A percentile compares a stretch with the other conserved stretches of the same genome.
These are phyloP conservation scores for Craterocephalus amniculus DNA, from an alignment of 2,797 vertebrate genomes.

Conservation along the genomic window DNA sequence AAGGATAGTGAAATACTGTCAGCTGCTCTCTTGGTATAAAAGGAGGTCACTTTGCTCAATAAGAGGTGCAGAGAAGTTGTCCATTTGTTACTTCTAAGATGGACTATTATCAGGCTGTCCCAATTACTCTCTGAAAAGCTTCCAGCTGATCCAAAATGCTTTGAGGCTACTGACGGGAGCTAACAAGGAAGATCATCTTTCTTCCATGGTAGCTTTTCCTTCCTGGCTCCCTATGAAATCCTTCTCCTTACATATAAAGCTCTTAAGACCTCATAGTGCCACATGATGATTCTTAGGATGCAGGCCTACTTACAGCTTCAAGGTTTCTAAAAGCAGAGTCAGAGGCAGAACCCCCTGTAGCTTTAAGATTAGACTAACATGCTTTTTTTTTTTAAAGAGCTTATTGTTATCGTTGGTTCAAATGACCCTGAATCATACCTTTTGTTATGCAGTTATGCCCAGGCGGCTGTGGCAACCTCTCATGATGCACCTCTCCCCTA, in stretches of 20 bases:
- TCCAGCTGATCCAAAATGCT: neutral
- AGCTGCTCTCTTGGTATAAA: constrained; percentile 37
- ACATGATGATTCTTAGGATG: neutral
- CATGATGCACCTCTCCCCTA: too few relatives aligned
- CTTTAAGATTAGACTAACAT: too few relatives aligned
- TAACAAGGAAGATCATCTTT: neutral
- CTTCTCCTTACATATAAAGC: neutral
- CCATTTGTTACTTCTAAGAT: neutral
- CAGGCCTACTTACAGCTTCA: neutral
- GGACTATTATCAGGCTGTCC: neutral
- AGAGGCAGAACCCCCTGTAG: neutral
- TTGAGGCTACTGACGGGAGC: neutral
- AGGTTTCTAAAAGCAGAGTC: neutral
- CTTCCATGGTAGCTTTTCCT: neutral
- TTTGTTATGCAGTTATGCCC: too few relatives aligned
- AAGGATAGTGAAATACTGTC: constrained; percentile 47
- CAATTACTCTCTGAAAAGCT: neutral
- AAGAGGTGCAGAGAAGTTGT: neutral
- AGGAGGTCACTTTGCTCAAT: constrained; percentile 8
- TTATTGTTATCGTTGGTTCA: too few relatives aligned
- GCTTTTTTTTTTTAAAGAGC: too few relatives aligned
- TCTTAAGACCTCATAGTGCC: neutral
- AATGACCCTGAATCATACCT: too few relatives aligned
- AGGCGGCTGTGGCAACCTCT: too few relatives aligned
- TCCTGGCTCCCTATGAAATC: neutral